Conservation (phyloP, 2,888 invertebrate genomes). For the Drosophila dives region DNA sequence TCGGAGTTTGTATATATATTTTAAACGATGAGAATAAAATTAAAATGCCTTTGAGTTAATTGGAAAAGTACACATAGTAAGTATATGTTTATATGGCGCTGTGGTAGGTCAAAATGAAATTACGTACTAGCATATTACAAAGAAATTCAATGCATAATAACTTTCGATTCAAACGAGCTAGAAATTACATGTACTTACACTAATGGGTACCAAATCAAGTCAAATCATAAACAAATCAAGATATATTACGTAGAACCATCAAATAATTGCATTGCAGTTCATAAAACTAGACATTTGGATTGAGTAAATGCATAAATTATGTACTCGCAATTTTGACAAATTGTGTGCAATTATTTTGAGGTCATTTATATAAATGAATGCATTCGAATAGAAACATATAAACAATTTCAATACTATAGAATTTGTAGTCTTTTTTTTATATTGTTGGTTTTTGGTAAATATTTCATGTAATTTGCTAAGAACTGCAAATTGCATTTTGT, state of each 20-base stretch:
- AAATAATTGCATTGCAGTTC: conserved; percentile 60
- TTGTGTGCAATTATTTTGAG: conserved; percentile 68
- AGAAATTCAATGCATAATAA: conserved; percentile 60
- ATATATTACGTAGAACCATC: conserved; percentile 20
- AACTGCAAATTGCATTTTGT: conserved; percentile 46
- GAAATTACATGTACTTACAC: conserved; percentile 63
- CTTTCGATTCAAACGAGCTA: conserved; percentile 74
- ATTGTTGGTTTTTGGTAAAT: conserved; percentile 40
- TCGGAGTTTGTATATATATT: conserved; percentile 14
- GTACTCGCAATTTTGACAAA: conserved; percentile 39
- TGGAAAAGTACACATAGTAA: conserved; percentile 39
- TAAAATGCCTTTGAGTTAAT: conserved; percentile 38
- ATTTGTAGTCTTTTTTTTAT: conserved; percentile 28
- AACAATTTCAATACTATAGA: conserved; percentile 44
- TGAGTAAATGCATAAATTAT: conserved; percentile 31
- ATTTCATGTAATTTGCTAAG: conserved; percentile 70
- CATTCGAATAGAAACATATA: conserved; percentile 48
- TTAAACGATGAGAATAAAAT: conserved; percentile 36
- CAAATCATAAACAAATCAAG: conserved; percentile 27
- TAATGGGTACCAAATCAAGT: conserved; percentile 38
- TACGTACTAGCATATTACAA: conserved; percentile 63
- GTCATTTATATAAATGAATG: conserved; percentile 54
- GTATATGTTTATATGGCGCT: conserved; percentile 30
- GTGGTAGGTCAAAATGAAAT: conserved; percentile 50
- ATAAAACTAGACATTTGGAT: conserved; percentile 13